Conservation (phyloP, 1,140 invertebrate genomes). For the Caenorhabditis brenneri region DNA sequence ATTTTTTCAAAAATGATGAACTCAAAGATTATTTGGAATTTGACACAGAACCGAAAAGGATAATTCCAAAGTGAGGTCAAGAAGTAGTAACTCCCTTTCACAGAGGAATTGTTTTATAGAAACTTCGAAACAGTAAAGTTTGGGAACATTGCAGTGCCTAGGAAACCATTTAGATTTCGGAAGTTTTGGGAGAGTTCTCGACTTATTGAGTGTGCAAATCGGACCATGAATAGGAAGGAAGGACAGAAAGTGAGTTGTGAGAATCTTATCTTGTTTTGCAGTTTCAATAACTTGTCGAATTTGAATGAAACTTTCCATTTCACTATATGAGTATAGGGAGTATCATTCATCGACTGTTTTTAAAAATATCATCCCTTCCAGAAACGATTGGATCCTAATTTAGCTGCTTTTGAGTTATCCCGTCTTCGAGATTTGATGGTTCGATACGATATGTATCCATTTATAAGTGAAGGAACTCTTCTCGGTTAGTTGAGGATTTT, state of each 20-base stretch:
- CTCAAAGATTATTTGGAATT: background rate
- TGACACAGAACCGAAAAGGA: background rate
- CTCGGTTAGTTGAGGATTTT: conserved; percentile 33
- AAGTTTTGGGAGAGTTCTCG: conserved; percentile 16
- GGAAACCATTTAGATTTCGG: background rate
- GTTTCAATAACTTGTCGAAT: too few species aligned
- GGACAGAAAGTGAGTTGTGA: background rate
- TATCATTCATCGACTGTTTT: too few species aligned
- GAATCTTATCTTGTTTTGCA: too few species aligned
- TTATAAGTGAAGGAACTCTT: conserved; percentile 13
- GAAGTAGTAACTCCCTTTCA: background rate
- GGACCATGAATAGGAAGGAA: background rate
- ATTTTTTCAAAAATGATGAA: background rate
- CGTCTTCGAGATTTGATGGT: conserved; percentile 5
- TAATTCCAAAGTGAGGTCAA: background rate
- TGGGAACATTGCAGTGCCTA: conserved; percentile 17
- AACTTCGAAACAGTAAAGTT: background rate
- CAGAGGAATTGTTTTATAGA: background rate
- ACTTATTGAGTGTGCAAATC: conserved; percentile 23
- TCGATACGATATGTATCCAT: conserved; percentile 8
- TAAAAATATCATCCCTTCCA: too few species aligned
- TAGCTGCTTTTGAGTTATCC: background rate
- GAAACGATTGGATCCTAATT: background rate
- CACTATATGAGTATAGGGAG: background rate
- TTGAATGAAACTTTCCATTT: too few species aligned